A percentile compares a stretch with the other conserved stretches of the same genome.
These are phyloP conservation scores for Aelia acuminata DNA, from an alignment of 2,888 invertebrate genomes.

Conservation along the genomic window DNA sequence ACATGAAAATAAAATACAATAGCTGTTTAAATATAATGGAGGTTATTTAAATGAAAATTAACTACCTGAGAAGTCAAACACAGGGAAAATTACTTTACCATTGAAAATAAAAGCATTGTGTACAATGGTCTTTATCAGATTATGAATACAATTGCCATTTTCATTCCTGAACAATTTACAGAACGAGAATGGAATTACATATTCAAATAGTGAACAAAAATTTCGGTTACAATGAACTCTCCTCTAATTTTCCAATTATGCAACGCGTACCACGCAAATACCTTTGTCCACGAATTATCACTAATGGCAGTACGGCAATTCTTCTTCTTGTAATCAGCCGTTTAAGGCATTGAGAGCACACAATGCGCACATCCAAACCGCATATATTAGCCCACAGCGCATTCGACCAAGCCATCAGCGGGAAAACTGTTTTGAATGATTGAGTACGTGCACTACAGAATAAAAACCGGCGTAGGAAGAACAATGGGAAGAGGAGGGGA, in stretches of 20 bases:
- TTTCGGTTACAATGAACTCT: not conserved
- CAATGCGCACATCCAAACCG: conserved; percentile 10
- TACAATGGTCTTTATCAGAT: not conserved
- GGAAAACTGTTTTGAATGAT: conserved; percentile 18
- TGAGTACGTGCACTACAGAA: conserved; percentile 26
- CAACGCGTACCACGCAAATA: conserved; percentile 15
- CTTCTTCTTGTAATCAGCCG: conserved; percentile 26
- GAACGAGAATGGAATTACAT: not conserved
- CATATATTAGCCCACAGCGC: conserved; percentile 10
- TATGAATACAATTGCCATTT: not conserved
- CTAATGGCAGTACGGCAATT: conserved; percentile 13
- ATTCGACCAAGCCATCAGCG: not conserved
- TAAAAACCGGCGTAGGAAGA: conserved; percentile 39
- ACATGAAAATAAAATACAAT: no score
- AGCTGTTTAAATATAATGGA: no score
- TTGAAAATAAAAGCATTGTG: not conserved
- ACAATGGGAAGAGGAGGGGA: conserved; percentile 28
- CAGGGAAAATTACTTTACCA: not conserved
- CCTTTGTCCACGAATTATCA: not conserved
- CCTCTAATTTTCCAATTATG: conserved; percentile 22
- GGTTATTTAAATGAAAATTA: no score
- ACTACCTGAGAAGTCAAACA: not conserved
- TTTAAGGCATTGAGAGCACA: conserved; percentile 16
- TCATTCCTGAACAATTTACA: not conserved
- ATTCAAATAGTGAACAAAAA: not conserved